Evolutionary conservation across 2,797 vertebrate species (phyloP).

Genomic region (Zalophus californianus): DNA sequence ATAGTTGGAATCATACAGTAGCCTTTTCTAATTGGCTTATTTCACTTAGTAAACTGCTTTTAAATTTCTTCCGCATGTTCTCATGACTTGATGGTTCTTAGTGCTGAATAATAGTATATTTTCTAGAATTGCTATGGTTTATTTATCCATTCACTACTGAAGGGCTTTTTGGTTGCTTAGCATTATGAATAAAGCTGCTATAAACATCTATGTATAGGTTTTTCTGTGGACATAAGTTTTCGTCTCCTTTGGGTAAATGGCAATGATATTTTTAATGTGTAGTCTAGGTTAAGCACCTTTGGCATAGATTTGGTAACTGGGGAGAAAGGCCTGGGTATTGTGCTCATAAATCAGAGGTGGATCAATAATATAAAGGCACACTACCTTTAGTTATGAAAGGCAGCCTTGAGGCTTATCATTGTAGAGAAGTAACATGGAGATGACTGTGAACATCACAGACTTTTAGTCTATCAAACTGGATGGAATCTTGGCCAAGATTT

Average conservation of each 20-base stretch:
- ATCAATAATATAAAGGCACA: neutral
- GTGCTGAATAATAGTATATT: neutral
- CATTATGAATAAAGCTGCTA: neutral
- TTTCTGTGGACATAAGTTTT: neutral
- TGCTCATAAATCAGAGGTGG: neutral
- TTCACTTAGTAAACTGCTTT: neutral
- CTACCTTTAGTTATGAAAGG: neutral
- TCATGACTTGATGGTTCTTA: neutral
- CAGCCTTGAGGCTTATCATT: neutral
- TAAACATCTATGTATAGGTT: neutral
- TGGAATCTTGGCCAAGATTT: neutral
- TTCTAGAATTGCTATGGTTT: neutral
- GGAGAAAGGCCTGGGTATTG: neutral
- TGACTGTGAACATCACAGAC: neutral
- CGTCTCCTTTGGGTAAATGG: neutral
- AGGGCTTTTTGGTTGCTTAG: neutral
- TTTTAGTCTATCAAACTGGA: neutral
- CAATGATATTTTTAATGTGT: neutral
- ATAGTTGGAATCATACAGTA: neutral
- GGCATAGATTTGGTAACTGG: neutral
- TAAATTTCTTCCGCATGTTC: neutral
- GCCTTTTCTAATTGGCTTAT: neutral
- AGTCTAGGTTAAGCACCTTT: neutral
- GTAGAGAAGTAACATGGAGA: neutral
- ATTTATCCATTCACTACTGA: neutral